Conservation (phyloP, 2,797 vertebrate species). For the Hydrolagus colliei region DNA sequence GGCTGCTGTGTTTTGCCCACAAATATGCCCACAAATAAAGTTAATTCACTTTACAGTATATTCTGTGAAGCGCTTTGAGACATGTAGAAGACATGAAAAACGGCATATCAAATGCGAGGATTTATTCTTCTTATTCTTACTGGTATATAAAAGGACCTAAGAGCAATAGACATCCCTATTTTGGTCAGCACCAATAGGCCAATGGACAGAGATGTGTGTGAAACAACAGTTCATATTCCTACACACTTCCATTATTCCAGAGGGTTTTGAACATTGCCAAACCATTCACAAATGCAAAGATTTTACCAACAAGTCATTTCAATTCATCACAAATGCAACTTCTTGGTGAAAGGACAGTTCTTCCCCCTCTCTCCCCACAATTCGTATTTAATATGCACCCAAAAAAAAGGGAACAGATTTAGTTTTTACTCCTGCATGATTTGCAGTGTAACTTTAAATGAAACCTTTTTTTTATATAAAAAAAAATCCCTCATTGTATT, state of each 20-base stretch:
- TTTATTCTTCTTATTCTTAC: no score
- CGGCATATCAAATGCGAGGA: no score
- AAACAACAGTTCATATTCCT: not conserved
- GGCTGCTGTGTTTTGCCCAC: no score
- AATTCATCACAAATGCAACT: conserved; percentile 22
- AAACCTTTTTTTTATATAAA: conserved; percentile 15
- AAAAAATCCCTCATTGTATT: conserved; percentile 24
- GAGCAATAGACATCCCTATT: no score
- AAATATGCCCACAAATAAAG: no score
- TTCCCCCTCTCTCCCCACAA: not conserved
- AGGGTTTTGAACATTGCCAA: not conserved
- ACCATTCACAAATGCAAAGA: conserved; percentile 20
- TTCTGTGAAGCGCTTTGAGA: no score
- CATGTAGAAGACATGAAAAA: no score
- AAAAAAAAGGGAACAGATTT: not conserved
- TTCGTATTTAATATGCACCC: conserved; percentile 3
- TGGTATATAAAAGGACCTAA: no score
- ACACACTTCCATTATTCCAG: not conserved
- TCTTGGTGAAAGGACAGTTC: conserved; percentile 12
- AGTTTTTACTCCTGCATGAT: not conserved
- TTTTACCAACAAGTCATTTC: conserved; percentile 12
- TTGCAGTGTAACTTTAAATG: conserved; percentile 29
- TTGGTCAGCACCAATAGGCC: not conserved
- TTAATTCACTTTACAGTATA: no score
- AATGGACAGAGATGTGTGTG: no score